Base-by-base conservation (phyloP, 2,888 invertebrate species). In the Gibbula magus region DNA sequence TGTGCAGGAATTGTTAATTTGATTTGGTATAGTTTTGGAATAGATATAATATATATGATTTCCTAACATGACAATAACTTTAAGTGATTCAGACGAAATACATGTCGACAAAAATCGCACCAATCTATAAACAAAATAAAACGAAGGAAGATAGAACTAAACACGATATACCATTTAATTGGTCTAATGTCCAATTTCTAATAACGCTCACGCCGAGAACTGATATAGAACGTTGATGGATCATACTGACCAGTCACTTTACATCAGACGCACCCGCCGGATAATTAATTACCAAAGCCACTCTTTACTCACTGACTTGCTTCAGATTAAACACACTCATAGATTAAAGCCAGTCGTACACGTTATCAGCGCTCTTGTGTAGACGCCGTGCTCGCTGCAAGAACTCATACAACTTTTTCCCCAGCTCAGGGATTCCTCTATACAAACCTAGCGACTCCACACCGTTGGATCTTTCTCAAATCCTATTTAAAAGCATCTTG, bases 401-500 rank as follows among this genome's bases (percentile, higher is more conserved):
- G 32, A 70, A 39, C 39, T 29, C 29, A 7, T 35, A 18, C 29
- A 32, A 70, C 20, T 70, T 70, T 70, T 70, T 70, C 13, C 35
- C 70, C 5, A 35, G 70, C 70, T 70, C 35, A 20, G 70, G 70
- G 35, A 70, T 70, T 35, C 70, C 70, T 35, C 70, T 39, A 35
- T 35, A 35, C 35, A 35, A 35, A 20, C 66, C 35, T 29, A 39
- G 70, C n/a, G 32, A 32, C n/a, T 70, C 35, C 35, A 18, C 39
- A 20, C 35, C 35, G 39, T 70, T 35, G 70, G 70, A 35, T 70
- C 39, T 39, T 35, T 75, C 75, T 75, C 25, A 22, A 75, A 75
- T 75, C 53, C 75, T 75, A 75, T 75, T 75, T 75, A 54, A 74
- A 75, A 54, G 25, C 29, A 32, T 29, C 25, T 29, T 75, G 75